phyloP scores from a whole-genome alignment of 1,140 invertebrate species.

The Polyergus mexicanus region DNA sequence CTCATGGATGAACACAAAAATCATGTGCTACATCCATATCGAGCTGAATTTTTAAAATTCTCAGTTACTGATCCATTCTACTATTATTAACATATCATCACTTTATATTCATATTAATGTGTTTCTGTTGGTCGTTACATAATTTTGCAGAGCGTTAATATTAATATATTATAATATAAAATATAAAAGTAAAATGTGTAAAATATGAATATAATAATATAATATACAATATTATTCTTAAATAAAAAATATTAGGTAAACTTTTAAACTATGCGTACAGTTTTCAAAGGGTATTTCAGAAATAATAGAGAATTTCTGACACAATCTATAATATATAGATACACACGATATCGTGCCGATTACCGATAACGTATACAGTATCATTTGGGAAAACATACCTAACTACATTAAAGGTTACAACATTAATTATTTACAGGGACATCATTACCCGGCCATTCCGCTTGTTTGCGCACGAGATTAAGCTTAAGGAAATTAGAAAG shows the following conservation, averaged over 20 bases:
- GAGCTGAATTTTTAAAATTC: background rate
- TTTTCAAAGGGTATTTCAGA: background rate
- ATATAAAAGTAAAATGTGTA: background rate
- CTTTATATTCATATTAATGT: background rate
- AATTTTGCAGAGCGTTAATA: background rate
- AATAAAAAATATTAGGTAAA: constrained; percentile 15
- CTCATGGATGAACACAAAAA: background rate
- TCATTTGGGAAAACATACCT: constrained; percentile 28
- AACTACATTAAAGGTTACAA: constrained; percentile 18
- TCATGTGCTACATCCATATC: background rate
- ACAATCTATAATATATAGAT: background rate
- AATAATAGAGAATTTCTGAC: constrained; percentile 3
- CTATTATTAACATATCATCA: background rate
- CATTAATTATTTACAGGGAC: constrained; percentile 62
- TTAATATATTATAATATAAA: background rate
- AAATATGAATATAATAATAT: background rate
- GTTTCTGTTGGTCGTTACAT: background rate
- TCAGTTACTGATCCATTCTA: background rate
- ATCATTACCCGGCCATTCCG: constrained; percentile 66
- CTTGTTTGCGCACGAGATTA: constrained; percentile 61
- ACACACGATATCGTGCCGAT: background rate
- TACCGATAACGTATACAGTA: constrained; percentile 28
- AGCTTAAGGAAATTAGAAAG: constrained; percentile 50
- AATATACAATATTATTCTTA: background rate
- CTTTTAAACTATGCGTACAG: constrained; percentile 4